These are phyloP conservation scores for Andrena marginata DNA, from an alignment of 2,888 invertebrate species.

Conservation along the genomic window DNA sequence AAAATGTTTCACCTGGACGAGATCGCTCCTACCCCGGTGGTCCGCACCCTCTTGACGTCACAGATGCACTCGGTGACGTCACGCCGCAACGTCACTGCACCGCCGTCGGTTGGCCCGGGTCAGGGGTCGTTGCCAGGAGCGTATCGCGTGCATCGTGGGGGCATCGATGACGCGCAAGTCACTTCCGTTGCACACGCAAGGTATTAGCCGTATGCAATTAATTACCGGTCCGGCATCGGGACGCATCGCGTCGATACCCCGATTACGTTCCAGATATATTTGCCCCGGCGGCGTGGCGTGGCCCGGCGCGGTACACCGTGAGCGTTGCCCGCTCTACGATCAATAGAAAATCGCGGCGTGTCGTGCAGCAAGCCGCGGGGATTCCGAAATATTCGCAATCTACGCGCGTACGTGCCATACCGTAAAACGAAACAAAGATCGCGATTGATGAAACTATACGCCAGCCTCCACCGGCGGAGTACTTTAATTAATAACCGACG, in stretches of 20 bases:
- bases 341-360: constrained; percentile 27
- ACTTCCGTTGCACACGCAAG: constrained; percentile 54
- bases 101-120: constrained; percentile 85
- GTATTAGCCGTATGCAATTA: constrained; percentile 64
- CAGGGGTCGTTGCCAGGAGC: constrained; percentile 71
- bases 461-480: neutral
- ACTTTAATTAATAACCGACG: constrained; percentile 37
- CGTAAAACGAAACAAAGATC: constrained; percentile 2
- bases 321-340: constrained; percentile 14
- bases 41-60: constrained; percentile 84
- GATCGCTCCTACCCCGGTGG: constrained; percentile 65
- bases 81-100: constrained; percentile 85
- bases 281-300: neutral
- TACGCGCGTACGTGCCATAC: neutral
- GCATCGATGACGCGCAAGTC: constrained; percentile 66
- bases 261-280: constrained; percentile 50
- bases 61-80: constrained; percentile 85
- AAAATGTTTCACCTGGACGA: constrained; percentile 72
- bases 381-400: neutral
- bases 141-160: constrained; percentile 58
- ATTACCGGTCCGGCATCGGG: constrained; percentile 60
- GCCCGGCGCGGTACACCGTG: neutral
- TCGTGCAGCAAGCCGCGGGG: neutral
- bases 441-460: constrained; percentile 1
- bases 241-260: constrained; percentile 58